Base-by-base conservation (phyloP, 1,140 invertebrate genomes). In the Globodera rostochiensis region DNA sequence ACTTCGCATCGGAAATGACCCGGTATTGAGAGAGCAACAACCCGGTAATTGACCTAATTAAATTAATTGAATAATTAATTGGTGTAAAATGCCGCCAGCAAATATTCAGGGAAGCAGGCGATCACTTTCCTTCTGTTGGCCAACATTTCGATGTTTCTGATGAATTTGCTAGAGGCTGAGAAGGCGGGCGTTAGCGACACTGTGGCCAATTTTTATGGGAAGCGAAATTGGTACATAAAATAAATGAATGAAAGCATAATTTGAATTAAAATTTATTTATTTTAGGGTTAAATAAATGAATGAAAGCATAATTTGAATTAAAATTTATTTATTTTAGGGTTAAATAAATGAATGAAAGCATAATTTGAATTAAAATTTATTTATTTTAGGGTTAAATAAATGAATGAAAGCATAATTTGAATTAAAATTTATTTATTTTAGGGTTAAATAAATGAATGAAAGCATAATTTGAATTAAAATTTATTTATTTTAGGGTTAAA, bases 151-250 rank as follows among this genome's bases (percentile, higher is more conserved):
- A 89, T 89, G 81, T 89, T 89, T 77, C 77, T 89, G n/a, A 89
- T 89, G 88, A 89, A 89, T 73, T 81, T 89, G 67, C 83, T 89
- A 11, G 88, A 89, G 78, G 77, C 87, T 70, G 87, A 88, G 73
- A 88, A 88, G 67, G 87, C 88, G 8, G 83, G 83, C 21, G 77
- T 88, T 7, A 84, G 79, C 53, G 86, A 86, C 46, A 83, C 82
- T n/a, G 84, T 90, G 60, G 82, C 89, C 57, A 83, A 88, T 79
- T 90, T 90, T 82, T 89, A 89, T 74, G 88, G 88, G 8, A 85
- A 88, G 53, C 75, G 84, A 21, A 86, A 82, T 47, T 88, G 87
- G 77, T 78, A 64, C 46, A 36, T 36, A 36, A 36, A 36, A 36
- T 36, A 2, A 36, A 9, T 60, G 19, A 49, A 49, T 5, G 4